Conservation (phyloP, 2,113 vertebrate species). For the Sigmodon hispidus region DNA sequence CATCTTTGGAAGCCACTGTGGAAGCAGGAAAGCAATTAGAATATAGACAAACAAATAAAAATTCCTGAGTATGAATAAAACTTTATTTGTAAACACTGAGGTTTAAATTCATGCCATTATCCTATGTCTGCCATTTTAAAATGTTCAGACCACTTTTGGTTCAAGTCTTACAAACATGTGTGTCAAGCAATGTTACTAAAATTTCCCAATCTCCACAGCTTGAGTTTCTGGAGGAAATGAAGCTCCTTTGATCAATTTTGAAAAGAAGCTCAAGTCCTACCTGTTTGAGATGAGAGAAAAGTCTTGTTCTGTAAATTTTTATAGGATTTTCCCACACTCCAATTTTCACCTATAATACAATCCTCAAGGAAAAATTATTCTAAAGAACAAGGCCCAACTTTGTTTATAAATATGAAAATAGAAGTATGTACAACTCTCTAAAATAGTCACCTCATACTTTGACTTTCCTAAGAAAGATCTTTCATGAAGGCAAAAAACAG, state of each 20-base stretch:
- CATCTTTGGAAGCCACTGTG: not conserved
- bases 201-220: not conserved
- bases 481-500: not conserved
- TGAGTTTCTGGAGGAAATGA: not conserved
- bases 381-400: not conserved
- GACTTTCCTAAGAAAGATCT: not conserved
- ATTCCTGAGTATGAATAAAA: constrained; percentile 5
- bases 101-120: constrained; percentile 49
- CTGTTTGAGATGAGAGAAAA: not conserved
- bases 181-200: not conserved
- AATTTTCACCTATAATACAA: constrained; percentile 10
- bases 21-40: not conserved
- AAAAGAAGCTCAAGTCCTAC: too few species aligned
- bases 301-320: not conserved
- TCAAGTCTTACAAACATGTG: not conserved
- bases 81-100: constrained; percentile 13
- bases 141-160: not conserved
- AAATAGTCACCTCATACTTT: not conserved
- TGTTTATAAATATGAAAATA: constrained; percentile 11
- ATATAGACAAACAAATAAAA: not conserved
- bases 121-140: not conserved
- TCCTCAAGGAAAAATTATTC: not conserved
- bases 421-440: not conserved
- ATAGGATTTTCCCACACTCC: not conserved
- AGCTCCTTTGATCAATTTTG: too few species aligned